phyloP scores from a whole-genome alignment of 2,888 invertebrate species.

The Molorchus minor region DNA sequence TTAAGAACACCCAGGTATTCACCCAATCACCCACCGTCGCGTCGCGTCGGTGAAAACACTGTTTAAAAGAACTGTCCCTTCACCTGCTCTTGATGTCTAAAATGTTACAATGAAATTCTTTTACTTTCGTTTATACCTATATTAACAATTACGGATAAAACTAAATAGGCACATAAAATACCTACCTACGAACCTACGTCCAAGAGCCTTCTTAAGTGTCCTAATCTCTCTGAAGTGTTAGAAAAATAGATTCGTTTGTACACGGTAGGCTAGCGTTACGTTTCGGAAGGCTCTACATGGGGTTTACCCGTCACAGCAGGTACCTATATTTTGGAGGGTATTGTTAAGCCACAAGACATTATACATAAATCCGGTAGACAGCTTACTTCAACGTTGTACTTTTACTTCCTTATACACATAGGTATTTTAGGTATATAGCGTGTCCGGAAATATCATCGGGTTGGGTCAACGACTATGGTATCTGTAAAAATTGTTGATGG shows the following conservation, averaged over 20 bases:
- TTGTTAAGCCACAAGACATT: not conserved
- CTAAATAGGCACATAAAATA: too few species aligned
- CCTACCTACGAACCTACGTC: not conserved
- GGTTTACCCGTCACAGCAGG: not conserved
- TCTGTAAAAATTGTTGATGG: not conserved
- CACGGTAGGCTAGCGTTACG: not conserved
- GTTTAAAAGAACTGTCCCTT: too few species aligned
- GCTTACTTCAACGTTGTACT: not conserved
- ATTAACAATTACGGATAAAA: too few species aligned
- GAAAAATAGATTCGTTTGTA: slow-evolving; percentile 1
- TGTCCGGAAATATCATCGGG: not conserved
- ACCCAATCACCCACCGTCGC: too few species aligned
- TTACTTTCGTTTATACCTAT: too few species aligned
- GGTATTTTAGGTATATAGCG: too few species aligned
- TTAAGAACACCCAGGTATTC: too few species aligned
- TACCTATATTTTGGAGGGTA: not conserved
- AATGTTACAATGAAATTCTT: too few species aligned
- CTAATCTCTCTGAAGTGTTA: not conserved
- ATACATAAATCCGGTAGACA: too few species aligned
- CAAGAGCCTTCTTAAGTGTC: not conserved
- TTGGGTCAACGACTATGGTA: not conserved
- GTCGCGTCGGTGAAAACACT: too few species aligned
- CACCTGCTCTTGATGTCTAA: too few species aligned
- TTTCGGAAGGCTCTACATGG: not conserved
- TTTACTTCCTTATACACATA: too few species aligned